Conservation (phyloP, 2,113 vertebrate species). For the Eidolon helvum region DNA sequence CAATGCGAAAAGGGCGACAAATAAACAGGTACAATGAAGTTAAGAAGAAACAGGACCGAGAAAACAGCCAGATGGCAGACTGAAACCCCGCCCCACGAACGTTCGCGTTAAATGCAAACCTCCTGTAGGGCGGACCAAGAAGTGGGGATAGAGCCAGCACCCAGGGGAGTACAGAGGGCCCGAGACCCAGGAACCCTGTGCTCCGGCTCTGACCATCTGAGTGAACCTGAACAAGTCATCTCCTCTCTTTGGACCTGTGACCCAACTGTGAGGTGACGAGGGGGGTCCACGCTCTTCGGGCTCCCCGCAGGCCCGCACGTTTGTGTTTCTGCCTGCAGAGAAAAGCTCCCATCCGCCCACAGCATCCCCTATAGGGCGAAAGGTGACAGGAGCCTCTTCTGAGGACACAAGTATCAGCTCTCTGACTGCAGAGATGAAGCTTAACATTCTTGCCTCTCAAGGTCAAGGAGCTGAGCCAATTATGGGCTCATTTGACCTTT, state of each 20-base stretch:
- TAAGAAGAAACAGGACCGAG: not conserved
- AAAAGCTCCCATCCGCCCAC: not conserved
- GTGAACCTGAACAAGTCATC: not conserved
- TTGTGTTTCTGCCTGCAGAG: not conserved
- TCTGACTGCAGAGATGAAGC: not conserved
- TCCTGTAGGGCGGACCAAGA: fast-evolving
- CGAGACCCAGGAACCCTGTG: not conserved
- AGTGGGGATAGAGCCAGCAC: fast-evolving
- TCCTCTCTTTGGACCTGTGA: not conserved
- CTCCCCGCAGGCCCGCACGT: not conserved
- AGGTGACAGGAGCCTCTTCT: not conserved
- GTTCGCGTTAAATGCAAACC: fast-evolving
- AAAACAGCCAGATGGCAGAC: not conserved
- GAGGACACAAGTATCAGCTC: not conserved
- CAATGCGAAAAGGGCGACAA: not conserved
- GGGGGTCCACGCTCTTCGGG: not conserved
- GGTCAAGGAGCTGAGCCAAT: not conserved
- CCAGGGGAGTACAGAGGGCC: not conserved
- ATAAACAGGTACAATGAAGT: not conserved
- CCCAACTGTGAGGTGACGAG: not conserved
- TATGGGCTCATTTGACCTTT: not conserved
- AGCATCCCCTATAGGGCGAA: not conserved
- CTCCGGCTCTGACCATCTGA: not conserved
- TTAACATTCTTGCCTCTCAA: not conserved
- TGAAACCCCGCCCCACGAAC: fast-evolving